Evolutionary conservation across 1,140 invertebrate species (phyloP).

Genomic region (Drosophila funebris): DNA sequence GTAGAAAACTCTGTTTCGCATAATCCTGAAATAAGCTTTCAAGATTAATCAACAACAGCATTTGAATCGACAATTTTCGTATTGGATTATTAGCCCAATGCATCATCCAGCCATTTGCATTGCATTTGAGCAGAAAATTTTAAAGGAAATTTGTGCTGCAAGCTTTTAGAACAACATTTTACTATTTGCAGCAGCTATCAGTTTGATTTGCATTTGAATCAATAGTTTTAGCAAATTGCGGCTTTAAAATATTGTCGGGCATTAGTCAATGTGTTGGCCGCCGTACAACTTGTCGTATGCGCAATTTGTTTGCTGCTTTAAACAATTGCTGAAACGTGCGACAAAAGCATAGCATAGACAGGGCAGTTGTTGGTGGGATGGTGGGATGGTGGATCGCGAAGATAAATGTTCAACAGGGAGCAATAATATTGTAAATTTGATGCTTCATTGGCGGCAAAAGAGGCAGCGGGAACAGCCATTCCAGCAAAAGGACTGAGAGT

Average conservation of each 20-base stretch:
- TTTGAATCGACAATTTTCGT: too few relatives aligned
- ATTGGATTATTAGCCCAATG: too few relatives aligned
- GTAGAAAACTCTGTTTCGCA: too few relatives aligned
- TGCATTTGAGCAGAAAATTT: too few relatives aligned
- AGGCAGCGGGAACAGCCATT: neutral
- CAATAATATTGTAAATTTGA: conserved; percentile 78
- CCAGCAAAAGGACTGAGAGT: conserved; percentile 12
- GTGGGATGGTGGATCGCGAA: conserved; percentile 12
- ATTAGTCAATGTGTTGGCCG: conserved; percentile 23
- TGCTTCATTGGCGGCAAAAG: conserved; percentile 44
- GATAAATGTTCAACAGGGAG: conserved; percentile 76
- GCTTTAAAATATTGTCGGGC: conserved; percentile 22
- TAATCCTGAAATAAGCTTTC: too few relatives aligned
- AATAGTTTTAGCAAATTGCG: conserved; percentile 61
- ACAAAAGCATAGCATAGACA: conserved; percentile 15
- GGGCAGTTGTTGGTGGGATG: neutral
- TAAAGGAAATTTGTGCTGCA: too few relatives aligned
- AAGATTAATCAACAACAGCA: too few relatives aligned
- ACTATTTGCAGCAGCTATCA: too few relatives aligned
- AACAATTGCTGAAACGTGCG: conserved; percentile 70
- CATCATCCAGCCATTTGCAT: too few relatives aligned
- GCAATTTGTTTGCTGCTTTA: conserved; percentile 67
- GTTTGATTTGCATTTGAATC: too few relatives aligned
- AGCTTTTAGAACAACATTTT: too few relatives aligned
- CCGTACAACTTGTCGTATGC: conserved; percentile 42